phyloP scores from a whole-genome alignment of 2,888 invertebrate species.

The Hirtodrosophila cameraria region DNA sequence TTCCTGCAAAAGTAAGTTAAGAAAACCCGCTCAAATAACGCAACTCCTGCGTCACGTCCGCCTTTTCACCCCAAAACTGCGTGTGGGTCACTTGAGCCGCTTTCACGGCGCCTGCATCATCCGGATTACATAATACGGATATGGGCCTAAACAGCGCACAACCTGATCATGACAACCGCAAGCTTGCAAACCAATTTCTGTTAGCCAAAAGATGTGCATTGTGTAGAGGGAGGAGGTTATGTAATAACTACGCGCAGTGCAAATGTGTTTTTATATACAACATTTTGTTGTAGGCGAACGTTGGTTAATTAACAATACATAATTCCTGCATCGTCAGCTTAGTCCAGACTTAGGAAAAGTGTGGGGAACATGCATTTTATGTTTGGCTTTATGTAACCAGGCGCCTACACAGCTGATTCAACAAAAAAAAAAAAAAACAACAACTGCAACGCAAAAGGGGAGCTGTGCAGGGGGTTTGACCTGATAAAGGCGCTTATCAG shows the following conservation, averaged over 20 bases:
- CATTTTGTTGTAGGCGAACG: conserved; percentile 4
- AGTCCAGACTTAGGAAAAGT: not conserved
- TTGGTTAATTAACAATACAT: not conserved
- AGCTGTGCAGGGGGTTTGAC: not conserved
- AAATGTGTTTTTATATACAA: conserved; percentile 41
- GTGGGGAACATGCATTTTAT: conserved; percentile 1
- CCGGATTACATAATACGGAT: conserved; percentile 57
- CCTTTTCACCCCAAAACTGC: conserved; percentile 17
- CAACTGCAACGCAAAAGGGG: conserved; percentile 2
- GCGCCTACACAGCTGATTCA: conserved; percentile 53
- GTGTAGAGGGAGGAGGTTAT: conserved; percentile 68
- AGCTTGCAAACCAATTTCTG: not conserved
- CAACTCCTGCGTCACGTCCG: conserved; percentile 41
- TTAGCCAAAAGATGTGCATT: conserved; percentile 22
- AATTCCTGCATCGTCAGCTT: conserved; percentile 31
- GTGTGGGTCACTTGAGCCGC: conserved; percentile 10
- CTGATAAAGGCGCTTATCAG: conserved; percentile 7
- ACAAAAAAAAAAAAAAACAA: too few species aligned
- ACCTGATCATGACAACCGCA: too few species aligned
- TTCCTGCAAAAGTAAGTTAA: conserved; percentile 88
- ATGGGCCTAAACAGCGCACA: not conserved
- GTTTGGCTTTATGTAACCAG: conserved; percentile 56
- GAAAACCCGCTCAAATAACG: conserved; percentile 12
- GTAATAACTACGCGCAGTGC: conserved; percentile 56
- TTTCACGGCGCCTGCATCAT: conserved; percentile 3